Base-by-base conservation (phyloP, 53 echinoderm and acorn worm species). In the Hippasteria phrygiana region DNA sequence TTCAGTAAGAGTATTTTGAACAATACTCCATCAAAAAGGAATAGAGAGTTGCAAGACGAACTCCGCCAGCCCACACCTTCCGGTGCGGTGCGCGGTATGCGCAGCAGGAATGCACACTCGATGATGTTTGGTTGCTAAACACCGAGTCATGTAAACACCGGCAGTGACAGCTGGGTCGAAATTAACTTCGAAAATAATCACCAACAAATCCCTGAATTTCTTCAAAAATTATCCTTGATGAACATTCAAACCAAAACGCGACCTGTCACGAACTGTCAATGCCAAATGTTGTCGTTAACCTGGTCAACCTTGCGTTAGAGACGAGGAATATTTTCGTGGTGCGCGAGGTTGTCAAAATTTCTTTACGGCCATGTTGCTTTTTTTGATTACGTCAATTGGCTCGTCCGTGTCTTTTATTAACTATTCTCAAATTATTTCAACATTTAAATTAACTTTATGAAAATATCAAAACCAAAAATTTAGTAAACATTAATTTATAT, bases 71-170 rank as follows among this genome's bases (percentile, higher is more conserved):
- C n/a, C 72, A 72, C 41, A 28, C 24, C 5, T n/a, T 20, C 8
- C 12, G 39, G 18, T 38, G 5, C 43, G 14, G 3, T 43, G 42
- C 47, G 11, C 1, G 74, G 20, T 16, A 20, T 32, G 54, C 77
- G 16, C 5, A 18, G 31, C 51, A 48, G 16, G 2, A 29, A 33
- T 17, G 0, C 13, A 18, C 48, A 31, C 27, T 53, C 4, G 50
- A 47, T 40, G 32, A 55, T 27, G n/a, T 36, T 34, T n/a, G 56
- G 79, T 79, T 79, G 79, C 79, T 79, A 78, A 78, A 79, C 79
- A 79, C 79, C 27, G 69, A 35, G 18, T n/a, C 35, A 79, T 14
- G 79, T 79, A 79, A 79, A 79, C 79, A 79, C 79, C 59, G 62
- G 38, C 20, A 12, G 0, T 26, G 46, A 46, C 79, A 79, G 79